Percentiles rank a stretch among this genome's conserved stretches.
Conservation (phyloP, 2,797 vertebrate genomes). For the Hozukius guyotensis region DNA sequence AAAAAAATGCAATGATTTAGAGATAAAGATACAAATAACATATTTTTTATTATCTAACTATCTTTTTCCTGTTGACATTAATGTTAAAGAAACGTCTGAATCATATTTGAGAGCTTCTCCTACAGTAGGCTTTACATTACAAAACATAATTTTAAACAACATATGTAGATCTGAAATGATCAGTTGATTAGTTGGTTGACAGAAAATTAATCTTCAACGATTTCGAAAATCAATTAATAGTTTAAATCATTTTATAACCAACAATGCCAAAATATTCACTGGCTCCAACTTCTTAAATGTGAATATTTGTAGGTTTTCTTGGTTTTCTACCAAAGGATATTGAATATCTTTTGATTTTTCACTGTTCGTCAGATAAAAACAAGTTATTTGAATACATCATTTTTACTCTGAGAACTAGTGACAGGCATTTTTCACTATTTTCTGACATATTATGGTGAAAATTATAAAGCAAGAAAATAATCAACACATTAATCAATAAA, state of each 20-base stretch:
- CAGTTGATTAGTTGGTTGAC: not conserved
- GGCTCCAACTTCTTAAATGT: not conserved
- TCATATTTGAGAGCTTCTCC: not conserved
- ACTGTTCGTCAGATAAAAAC: not conserved
- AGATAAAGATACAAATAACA: not conserved
- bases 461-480: not conserved
- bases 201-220: not conserved
- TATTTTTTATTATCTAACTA: not conserved
- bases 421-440: not conserved
- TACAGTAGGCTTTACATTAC: not conserved
- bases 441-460: not conserved
- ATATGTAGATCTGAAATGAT: not conserved
- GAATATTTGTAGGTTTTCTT: not conserved
- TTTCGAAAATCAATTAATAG: not conserved
- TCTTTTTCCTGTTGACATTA: not conserved
- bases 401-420: not conserved
- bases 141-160: not conserved
- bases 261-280: not conserved
- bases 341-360: not conserved
- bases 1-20: not conserved
- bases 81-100: not conserved
- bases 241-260: not conserved
- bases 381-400: not conserved
- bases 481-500: not conserved
- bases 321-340: not conserved